Conservation (phyloP, 2,888 invertebrate species). For the Ligdia adustata region DNA sequence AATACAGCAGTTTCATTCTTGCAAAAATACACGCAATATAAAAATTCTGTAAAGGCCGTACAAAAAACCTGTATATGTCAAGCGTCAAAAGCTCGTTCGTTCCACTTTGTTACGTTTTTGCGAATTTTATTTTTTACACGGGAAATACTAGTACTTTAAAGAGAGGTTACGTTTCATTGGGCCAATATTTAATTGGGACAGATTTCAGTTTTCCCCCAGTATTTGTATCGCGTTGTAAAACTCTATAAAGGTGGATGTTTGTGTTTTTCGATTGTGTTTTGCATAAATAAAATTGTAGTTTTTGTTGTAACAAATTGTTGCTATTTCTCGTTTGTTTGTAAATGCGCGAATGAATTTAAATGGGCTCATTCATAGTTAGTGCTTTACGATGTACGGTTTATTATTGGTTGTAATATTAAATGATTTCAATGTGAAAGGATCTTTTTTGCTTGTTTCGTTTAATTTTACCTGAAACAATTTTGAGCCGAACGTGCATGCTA, state of each 20-base stretch:
- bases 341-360: background rate
- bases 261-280: background rate
- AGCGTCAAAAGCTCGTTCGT: background rate
- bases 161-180: constrained; percentile 1
- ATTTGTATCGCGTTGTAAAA: background rate
- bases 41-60: background rate
- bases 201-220: constrained; percentile 1
- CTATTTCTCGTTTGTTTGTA: background rate
- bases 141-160: background rate
- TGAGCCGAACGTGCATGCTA: too few relatives aligned
- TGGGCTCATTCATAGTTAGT: too few relatives aligned
- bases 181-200: constrained; percentile 13
- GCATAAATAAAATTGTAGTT: background rate
- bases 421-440: too few relatives aligned
- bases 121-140: constrained; percentile 2
- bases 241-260: constrained; percentile 1
- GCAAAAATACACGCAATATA: too few relatives aligned
- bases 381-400: too few relatives aligned
- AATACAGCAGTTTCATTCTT: too few relatives aligned
- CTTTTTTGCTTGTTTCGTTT: too few relatives aligned
- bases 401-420: too few relatives aligned
- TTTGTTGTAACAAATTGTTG: background rate
- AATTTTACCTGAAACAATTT: too few relatives aligned
- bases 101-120: background rate
- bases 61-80: background rate